Base-by-base conservation (phyloP, 2,797 vertebrate genomes). In the Agapornis canus region DNA sequence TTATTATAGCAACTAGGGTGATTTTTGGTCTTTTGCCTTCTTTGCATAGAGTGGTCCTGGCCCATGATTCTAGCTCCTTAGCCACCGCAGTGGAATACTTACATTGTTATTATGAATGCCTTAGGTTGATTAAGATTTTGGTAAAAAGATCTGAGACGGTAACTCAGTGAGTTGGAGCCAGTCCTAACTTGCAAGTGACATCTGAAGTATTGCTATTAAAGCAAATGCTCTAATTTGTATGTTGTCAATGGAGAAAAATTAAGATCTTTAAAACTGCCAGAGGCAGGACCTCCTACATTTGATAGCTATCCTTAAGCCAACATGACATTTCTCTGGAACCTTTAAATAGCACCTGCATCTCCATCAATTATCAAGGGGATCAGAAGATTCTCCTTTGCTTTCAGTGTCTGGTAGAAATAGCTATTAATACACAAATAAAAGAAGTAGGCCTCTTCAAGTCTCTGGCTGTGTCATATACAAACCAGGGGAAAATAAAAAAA, bases 21-120 rank as follows among this genome's bases (percentile, higher is more conserved):
- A 13, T 13, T 37, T 52, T 59, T 25, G 49, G 19, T 52, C 8
- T 52, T 85, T 86, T 80, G 29, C 32, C 22, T 39, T 65, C 11
- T 64, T 86, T 71, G 18, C 27, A 21, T 10, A 23, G n/a, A 11
- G 39, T 20, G 37, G 6, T 51, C 32, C 45, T 75, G 32, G 39
- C 43, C 31, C n/a, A 17, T 43, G 42, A 15, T 7, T 68, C 57
- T 13, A 31, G 9, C 23, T 78, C 7, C 22, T 51, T 35, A 68
- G 25, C 22, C 56, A 45, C 9, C 29, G 13, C 27, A 43, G 11
- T 12, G 66, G 40, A 70, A 3, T 37, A 19, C 43, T 47, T 37
- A 3, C 2, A 6, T 59, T 3, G 0, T 13, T 86, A 6, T 20
- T 63, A 22, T 13, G 35, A 70, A 48, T 13, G 2, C 6, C 35